Conservation (phyloP, 2,888 invertebrate species). For the Mesorhabditis spiculigera region DNA sequence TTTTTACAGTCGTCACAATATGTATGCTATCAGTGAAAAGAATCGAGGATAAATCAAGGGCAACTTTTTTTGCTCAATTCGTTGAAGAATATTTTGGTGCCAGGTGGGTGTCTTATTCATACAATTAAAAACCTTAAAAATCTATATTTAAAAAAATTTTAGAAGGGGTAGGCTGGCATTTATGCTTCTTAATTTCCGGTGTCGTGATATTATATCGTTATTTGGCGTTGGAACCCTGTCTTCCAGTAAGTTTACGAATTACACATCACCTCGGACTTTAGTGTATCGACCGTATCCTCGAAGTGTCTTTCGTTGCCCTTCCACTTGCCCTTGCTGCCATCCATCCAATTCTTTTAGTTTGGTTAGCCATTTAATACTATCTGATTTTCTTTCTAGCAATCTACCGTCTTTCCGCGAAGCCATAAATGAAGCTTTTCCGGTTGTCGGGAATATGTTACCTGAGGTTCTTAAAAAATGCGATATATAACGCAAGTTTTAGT, state of each 20-base stretch:
- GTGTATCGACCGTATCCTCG: neutral
- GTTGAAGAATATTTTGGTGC: neutral
- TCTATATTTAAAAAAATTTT: neutral
- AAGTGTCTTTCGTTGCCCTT: neutral
- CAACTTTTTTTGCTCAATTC: neutral
- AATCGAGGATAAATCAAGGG: neutral
- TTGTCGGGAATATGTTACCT: neutral
- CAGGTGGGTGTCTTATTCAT: conserved; percentile 1
- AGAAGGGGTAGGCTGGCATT: neutral
- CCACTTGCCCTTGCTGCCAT: neutral
- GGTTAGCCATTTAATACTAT: neutral
- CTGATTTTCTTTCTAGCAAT: neutral
- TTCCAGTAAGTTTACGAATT: neutral
- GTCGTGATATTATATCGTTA: neutral
- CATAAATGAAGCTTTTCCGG: neutral
- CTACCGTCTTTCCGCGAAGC: neutral
- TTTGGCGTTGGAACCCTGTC: neutral
- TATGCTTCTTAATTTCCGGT: neutral
- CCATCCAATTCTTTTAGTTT: neutral
- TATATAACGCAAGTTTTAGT: neutral
- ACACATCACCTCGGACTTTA: neutral
- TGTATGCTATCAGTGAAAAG: neutral
- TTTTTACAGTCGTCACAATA: neutral
- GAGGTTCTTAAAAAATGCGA: neutral
- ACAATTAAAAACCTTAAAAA: neutral